Base-by-base conservation (phyloP, 2,888 invertebrate genomes). In the Agrotis ipsilon region DNA sequence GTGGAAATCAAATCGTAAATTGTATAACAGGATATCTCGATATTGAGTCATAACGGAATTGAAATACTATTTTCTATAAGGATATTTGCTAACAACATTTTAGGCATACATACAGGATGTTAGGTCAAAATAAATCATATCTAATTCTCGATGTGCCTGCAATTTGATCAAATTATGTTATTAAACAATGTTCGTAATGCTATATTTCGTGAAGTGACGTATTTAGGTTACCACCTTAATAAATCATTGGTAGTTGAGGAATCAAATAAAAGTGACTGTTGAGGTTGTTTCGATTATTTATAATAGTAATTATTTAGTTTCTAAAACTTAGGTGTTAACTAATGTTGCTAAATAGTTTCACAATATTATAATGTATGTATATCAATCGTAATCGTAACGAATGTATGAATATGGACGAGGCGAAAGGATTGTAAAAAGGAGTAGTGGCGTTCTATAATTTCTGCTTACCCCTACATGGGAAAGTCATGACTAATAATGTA, bases 81-180 rank as follows among this genome's bases (percentile, higher is more conserved):
- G 80, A 80, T 81, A 80, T 80, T 75, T 55, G 66, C 24, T 55
- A 81, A 80, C 63, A 66, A 52, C 58, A 68, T 68, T 64, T 67
- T 48, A 65, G 48, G 7, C 48, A 14, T 45, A 39, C 39, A 14
- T 14, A 51, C 49, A 69, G 81, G 78, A 81, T 67, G 60, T 61
- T 68, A 54, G 65, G 16, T 58, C n/a, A 48, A 67, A 71, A 78
- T 81, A 72, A 78, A 80, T 81, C 75, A 81, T 24, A 61, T 71
- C 1, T 43, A 61, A 43, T 21, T 52, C 27, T 63, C 27, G 72
- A 63, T 72, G 58, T 59, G 57, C 48, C 65, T 52, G 67, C 45
- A 80, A 79, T 80, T 80, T 64, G 55, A 43, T 54, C 80, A 54
- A 79, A 79, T 79, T 79, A 79, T 48, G 52, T 72, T 80, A 72